Evolutionary conservation across 2,888 invertebrate species (phyloP), one percentile per base, ranked within the genome.

Genomic region (Rhyacophila evoluta): DNA sequence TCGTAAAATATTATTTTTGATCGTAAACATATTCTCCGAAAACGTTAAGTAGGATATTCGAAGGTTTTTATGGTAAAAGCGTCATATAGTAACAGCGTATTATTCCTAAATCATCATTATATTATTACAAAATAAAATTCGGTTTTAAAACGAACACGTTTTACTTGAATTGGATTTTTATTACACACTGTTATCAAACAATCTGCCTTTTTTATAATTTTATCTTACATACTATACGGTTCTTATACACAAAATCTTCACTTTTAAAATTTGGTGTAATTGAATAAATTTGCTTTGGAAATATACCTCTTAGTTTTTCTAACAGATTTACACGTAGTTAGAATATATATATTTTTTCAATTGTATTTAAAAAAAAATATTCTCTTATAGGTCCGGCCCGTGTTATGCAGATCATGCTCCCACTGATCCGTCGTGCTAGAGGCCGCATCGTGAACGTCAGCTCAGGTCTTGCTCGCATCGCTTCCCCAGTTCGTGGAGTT

Each of bases 371-470:
- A n/a, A n/a, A n/a, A n/a, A n/a, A n/a, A n/a, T n/a, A n/a, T n/a
- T n/a, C n/a, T n/a, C n/a, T n/a, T n/a, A n/a, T n/a, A 92, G 94
- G 94, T 80, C 90, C 92, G n/a, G 89, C 94, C 5, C 90, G 93
- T 8, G 86, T 95, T 77, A 93, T 93, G 72, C 93, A 95, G 89
- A 93, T 95, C 81, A 95, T 97, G 91, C 87, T 97, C 83, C 97
- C 96, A 0, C 87, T 96, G 79, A 91, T 96, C 72, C 91, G 96
- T 67, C 92, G 94, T 73, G 93, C 94, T 2, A 93, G 93, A 84
- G 95, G 96, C 82, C 93, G 97, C 78, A 91, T 97, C 41, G 92
- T 97, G 67, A 92, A 95, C 84, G 92, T 96, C 8, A 94, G 95
- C 55, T 96, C 95, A 75, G 94, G 95, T 83, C 89, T 95, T 83